Evolutionary conservation across 2,113 vertebrate species (phyloP).

Genomic region (Alouatta palliata): DNA sequence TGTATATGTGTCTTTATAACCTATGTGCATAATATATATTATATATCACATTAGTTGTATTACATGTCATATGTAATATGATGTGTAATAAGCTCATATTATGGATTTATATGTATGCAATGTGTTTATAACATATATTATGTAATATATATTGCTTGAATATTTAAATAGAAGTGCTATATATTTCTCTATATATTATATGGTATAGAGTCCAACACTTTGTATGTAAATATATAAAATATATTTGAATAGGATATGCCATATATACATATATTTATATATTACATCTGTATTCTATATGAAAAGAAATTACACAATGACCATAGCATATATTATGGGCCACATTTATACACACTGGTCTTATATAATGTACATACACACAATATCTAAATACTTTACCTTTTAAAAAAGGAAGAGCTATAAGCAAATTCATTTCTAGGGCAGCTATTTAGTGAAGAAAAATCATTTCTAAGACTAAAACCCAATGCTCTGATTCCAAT

Average conservation of each 20-base stretch:
- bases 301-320: constrained; percentile 4
- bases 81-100: constrained; percentile 7
- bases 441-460: constrained; percentile 32
- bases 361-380: background rate
- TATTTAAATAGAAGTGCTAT: constrained; percentile 30
- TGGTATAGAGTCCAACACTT: constrained; percentile 29
- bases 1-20: background rate
- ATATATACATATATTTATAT: constrained; percentile 16
- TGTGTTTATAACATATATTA: constrained; percentile 38
- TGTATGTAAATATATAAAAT: constrained; percentile 39
- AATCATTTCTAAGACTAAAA: constrained; percentile 57
- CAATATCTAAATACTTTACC: constrained; percentile 2
- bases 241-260: constrained; percentile 26
- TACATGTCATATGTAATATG: constrained; percentile 7
- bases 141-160: background rate
- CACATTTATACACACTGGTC: constrained; percentile 25
- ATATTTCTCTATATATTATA: background rate
- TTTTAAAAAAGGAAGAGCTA: constrained; percentile 55
- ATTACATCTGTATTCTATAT: constrained; percentile 20
- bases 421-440: constrained; percentile 42
- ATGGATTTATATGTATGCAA: background rate
- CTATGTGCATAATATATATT: constrained; percentile 23
- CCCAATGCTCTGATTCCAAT: constrained; percentile 25
- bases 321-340: background rate
- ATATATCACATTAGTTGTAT: constrained; percentile 17